Conservation (phyloP, 2,888 invertebrate species). For the Acrobasis suavella region DNA sequence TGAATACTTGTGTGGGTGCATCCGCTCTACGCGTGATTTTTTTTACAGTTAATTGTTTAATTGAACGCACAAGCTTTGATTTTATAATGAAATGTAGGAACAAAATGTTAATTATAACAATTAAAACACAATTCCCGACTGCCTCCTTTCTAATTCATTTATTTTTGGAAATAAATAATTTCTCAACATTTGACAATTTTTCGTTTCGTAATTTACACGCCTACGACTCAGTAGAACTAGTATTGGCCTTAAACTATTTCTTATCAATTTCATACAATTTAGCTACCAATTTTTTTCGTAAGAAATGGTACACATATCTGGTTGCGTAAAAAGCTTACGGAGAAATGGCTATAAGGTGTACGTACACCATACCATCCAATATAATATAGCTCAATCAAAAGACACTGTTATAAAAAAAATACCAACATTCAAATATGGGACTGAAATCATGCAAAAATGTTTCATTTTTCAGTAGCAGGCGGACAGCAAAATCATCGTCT, state of each 20-base stretch:
- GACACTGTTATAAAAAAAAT: too few species aligned
- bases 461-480: too few species aligned
- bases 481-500: too few species aligned
- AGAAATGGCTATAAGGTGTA: not conserved
- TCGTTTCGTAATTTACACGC: conserved; percentile 14
- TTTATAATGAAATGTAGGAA: too few species aligned
- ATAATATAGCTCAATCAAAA: too few species aligned
- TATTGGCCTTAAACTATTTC: not conserved
- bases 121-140: not conserved
- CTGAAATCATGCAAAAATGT: too few species aligned
- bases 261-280: conserved; percentile 8
- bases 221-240: not conserved
- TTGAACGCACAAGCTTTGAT: too few species aligned
- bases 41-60: too few species aligned
- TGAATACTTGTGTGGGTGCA: too few species aligned
- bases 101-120: not conserved
- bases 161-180: conserved; percentile 10
- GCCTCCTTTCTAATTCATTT: conserved; percentile 18
- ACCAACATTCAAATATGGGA: too few species aligned
- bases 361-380: too few species aligned
- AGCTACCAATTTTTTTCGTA: not conserved
- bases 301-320: not conserved
- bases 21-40: too few species aligned
- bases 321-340: conserved; percentile 1
- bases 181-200: conserved; percentile 8